A percentile compares a stretch with the other conserved stretches of the same genome.
Evolutionary conservation across 1,140 invertebrate species (phyloP).

Genomic region (Cyphomyrmex costatus): DNA sequence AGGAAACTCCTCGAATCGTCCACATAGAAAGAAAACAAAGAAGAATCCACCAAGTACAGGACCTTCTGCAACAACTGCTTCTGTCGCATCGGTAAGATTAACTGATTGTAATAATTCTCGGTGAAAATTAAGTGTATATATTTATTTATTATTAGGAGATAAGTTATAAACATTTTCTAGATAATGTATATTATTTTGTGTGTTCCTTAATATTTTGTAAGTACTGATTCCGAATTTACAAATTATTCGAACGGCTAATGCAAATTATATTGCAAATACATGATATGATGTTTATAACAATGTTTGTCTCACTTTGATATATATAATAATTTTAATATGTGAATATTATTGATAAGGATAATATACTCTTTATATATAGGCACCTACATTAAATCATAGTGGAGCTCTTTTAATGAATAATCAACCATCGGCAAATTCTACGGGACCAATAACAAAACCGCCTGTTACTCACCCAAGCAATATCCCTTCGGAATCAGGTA

Average conservation of each 20-base stretch:
- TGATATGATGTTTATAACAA: background rate
- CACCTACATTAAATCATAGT: constrained; percentile 84
- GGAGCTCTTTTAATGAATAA: constrained; percentile 85
- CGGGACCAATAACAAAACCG: constrained; percentile 83
- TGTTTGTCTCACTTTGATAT: background rate
- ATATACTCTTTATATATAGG: constrained; percentile 75
- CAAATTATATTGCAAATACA: constrained; percentile 26
- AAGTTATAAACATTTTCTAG: constrained; percentile 23
- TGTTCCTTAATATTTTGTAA: constrained; percentile 5
- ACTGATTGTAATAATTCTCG: constrained; percentile 8
- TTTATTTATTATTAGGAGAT: background rate
- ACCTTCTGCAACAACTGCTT: constrained; percentile 72
- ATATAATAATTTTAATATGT: background rate
- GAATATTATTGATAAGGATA: constrained; percentile 36
- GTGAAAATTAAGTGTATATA: background rate
- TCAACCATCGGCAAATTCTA: constrained; percentile 81
- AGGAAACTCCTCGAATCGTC: constrained; percentile 84
- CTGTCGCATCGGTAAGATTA: constrained; percentile 83
- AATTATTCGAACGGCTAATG: background rate
- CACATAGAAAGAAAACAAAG: constrained; percentile 84
- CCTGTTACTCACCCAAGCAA: constrained; percentile 82
- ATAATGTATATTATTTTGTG: background rate
- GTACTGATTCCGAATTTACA: constrained; percentile 9
- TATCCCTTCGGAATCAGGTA: constrained; percentile 85
- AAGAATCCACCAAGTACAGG: constrained; percentile 78